These are phyloP conservation scores for Poliocrania exsul DNA, from an alignment of 2,797 vertebrate species.

Conservation along the genomic window DNA sequence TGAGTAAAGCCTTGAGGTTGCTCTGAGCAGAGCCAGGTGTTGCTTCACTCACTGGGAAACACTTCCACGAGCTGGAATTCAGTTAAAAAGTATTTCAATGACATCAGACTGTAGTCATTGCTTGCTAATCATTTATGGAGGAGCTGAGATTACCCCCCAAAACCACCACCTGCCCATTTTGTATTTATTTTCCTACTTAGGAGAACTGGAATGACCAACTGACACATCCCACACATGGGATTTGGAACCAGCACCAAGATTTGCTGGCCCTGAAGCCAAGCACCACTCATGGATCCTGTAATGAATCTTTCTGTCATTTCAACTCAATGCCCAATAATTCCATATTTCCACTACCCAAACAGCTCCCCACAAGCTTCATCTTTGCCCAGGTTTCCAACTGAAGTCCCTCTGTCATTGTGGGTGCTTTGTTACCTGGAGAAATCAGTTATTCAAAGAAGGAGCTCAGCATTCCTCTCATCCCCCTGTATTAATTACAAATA, in stretches of 20 bases:
- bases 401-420: not conserved
- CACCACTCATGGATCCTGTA: not conserved
- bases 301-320: not conserved
- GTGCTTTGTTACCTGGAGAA: not conserved
- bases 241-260: not conserved
- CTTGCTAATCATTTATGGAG: not conserved
- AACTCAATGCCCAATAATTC: not conserved
- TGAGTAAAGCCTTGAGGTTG: constrained; percentile 57
- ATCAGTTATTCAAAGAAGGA: not conserved
- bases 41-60: constrained; percentile 35
- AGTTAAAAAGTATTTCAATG: constrained; percentile 12
- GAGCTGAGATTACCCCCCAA: not conserved
- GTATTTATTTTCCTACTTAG: not conserved
- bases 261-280: not conserved
- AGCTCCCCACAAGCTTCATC: not conserved
- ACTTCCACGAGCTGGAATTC: not conserved
- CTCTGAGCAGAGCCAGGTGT: constrained; percentile 43
- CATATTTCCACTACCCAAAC: not conserved
- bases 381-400: not conserved
- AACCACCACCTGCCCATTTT: not conserved
- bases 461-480: not conserved
- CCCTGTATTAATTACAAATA: not conserved
- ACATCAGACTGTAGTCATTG: not conserved
- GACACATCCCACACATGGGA: rapidly evolving
- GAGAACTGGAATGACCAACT: not conserved